Evolutionary conservation across 2,113 vertebrate genomes (phyloP), one percentile per base, ranked within the genome.

Genomic region (Aspiorhynchus laticeps): DNA sequence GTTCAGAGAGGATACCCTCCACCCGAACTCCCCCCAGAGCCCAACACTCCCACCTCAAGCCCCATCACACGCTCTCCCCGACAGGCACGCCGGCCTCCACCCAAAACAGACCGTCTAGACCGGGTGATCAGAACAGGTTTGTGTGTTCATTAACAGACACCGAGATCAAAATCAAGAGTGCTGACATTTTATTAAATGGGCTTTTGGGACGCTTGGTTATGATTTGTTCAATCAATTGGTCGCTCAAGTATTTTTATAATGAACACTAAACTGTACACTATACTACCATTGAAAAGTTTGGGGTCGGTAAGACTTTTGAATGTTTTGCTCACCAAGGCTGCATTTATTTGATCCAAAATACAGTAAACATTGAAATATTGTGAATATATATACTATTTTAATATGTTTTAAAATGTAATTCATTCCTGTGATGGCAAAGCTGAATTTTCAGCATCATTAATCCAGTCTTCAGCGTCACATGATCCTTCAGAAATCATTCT

Each of bases 31-130:
- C 97, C 94, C 65, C 97, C 97, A 0, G 97, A 98, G 91, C 98
- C 97, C 87, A 95, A 96, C 88, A 99, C 98, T 0, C 98, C 98
- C 0, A 97, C 96, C 0, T 96, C 97, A 87, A 97, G 97, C 1
- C 98, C 98, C 0, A 94, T 95, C 91, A 95, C 94, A 0, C 97
- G 97, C 84, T 98, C 97, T 41, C 98, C 98, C 3, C 95, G 98
- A 71, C 95, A 97, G 86, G 92, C 93, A 1, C 96, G 97, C 51
- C 91, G 96, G 65, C 93, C 93, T 0, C 76, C 93, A 24, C 97
- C 97, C 81, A 97, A 97, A 88, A 96, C 96, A 0, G 97, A 99
- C 38, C 96, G 97, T 14, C 91, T 99, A 56, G 97, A 98, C 86
- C 94, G 96, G 14, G 96, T 98, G 8, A 94, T 99, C 4, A 96